A percentile compares a stretch with the other conserved stretches of the same genome.
phyloP scores from a whole-genome alignment of 2,888 invertebrate species.

The Pecten maximus region DNA sequence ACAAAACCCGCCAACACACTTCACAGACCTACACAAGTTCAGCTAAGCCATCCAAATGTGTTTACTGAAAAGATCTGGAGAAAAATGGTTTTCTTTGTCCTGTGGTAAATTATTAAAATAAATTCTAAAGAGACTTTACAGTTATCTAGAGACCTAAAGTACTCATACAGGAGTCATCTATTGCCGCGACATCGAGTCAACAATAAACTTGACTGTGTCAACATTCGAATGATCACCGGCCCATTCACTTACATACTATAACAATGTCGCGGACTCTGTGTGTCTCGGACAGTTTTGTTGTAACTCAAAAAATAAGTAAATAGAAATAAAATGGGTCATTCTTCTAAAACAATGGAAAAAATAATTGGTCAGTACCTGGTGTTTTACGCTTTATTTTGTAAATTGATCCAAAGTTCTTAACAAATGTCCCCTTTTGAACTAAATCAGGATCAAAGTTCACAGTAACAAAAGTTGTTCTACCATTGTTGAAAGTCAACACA shows the following conservation, averaged over 20 bases:
- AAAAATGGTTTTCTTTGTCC: constrained; percentile 29
- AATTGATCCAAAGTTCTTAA: background rate
- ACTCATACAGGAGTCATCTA: background rate
- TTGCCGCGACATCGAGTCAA: background rate
- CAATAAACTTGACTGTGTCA: constrained; percentile 6
- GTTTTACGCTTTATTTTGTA: background rate
- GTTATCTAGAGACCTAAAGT: background rate
- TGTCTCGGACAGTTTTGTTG: background rate
- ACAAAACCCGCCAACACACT: background rate
- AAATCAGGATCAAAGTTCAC: background rate
- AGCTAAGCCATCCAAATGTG: constrained; percentile 21
- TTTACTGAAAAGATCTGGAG: constrained; percentile 15
- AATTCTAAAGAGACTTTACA: background rate
- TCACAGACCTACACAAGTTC: background rate
- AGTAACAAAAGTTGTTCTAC: background rate
- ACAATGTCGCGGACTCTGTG: background rate
- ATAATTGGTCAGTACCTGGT: background rate
- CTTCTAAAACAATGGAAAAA: background rate
- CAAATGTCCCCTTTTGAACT: background rate
- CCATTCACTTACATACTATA: background rate
- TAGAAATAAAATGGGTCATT: background rate
- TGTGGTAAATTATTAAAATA: background rate
- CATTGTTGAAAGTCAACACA: background rate
- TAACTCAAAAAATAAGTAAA: background rate
- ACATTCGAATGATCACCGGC: background rate